Base-by-base conservation (phyloP, 2,797 vertebrate species). In the Poecile montanus region DNA sequence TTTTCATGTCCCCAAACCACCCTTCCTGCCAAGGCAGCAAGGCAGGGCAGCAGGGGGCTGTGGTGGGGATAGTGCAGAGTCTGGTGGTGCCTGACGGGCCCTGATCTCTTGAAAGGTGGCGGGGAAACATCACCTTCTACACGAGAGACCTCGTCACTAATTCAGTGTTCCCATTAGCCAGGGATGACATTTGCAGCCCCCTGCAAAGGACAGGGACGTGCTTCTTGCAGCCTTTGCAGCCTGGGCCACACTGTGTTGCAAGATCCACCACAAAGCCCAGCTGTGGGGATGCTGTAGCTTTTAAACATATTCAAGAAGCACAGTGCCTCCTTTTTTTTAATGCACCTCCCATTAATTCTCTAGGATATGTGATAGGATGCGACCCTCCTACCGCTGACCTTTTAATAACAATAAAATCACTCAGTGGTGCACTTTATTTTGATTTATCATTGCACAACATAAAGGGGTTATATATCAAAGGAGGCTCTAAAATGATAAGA, bases 391-490 rank as follows among this genome's bases (percentile, higher is more conserved):
- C 62, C 2, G 29, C 73, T 93, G 94, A 95, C 88, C 94, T 96
- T 96, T 95, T 88, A 96, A 82, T 96, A 93, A 93, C 93, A 95
- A 94, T 95, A 94, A 94, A 96, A 94, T 84, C 90, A 73, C 48
- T 91, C 91, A 42, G 63, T 2, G 34, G n/a, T 86, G 88, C 68
- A 84, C 70, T 93, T 90, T 96, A 90, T 93, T 95, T 94, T 95
- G 90, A 95, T 96, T 95, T 95, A 94, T 94, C 74, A 56, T 84
- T 70, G 74, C 76, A 50, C 63, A 85, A 82, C 80, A 86, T 91
- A 91, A 90, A 96, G 80, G 80, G 88, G 68, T 88, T 91, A 84
- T 94, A 86, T 95, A 95, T 95, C 93, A 96, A 90, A 96, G 73
- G 80, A 78, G 80, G 73, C 63, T 94, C 88, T 94, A 91, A 95